A percentile compares a stretch with the other conserved stretches of the same genome.
These are phyloP conservation scores for Prunella himalayana DNA, from an alignment of 2,113 vertebrate species.

Conservation along the genomic window DNA sequence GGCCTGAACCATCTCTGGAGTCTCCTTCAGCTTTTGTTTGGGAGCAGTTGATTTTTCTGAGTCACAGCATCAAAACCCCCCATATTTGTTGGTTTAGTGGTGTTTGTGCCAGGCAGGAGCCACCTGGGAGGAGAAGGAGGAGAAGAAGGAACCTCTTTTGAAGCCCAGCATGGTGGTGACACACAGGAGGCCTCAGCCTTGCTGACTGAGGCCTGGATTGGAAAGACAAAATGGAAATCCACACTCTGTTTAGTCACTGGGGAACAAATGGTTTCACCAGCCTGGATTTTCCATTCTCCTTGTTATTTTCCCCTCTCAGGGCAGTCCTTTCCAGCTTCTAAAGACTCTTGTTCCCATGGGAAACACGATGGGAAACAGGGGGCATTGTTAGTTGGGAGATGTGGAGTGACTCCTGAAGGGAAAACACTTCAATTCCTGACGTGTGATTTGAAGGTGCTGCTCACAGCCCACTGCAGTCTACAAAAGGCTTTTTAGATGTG, in stretches of 20 bases:
- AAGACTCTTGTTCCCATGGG: not conserved
- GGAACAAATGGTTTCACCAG: not conserved
- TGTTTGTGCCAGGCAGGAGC: not conserved
- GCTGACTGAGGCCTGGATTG: not conserved
- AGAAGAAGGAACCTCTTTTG: not conserved
- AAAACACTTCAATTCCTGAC: not conserved
- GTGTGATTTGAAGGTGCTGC: not conserved
- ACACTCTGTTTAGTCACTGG: not conserved
- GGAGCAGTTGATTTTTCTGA: not conserved
- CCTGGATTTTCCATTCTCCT: not conserved
- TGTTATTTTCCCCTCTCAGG: not conserved
- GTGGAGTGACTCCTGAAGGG: not conserved
- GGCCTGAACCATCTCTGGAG: not conserved
- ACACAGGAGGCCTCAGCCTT: not conserved
- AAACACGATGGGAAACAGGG: not conserved
- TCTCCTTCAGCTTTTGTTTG: not conserved
- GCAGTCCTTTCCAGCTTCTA: not conserved
- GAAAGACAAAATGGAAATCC: not conserved
- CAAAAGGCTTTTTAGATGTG: not conserved
- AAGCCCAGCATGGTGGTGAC: fast-evolving
- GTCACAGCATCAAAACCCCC: not conserved
- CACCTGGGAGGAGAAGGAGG: not conserved
- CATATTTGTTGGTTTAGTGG: not conserved
- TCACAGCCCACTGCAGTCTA: not conserved
- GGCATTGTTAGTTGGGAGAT: not conserved